phyloP scores from a whole-genome alignment of 2,113 vertebrate genomes.

The Epinephelus lanceolatus region DNA sequence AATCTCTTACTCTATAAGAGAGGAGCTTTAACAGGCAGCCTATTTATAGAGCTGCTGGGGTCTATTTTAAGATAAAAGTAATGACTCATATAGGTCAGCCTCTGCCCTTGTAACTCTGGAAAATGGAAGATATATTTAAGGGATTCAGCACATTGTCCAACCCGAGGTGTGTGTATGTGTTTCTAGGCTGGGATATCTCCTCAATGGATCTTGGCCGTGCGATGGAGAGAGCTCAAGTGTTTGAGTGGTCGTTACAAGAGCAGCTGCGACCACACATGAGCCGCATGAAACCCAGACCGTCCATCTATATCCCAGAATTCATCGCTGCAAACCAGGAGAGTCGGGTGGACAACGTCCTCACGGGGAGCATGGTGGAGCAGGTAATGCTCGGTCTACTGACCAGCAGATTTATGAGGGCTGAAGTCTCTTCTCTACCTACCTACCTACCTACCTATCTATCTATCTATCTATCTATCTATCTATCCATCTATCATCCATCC shows the following conservation, averaged over 20 bases:
- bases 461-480: too few species aligned
- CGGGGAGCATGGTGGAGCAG: conserved; percentile 90
- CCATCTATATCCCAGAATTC: conserved; percentile 93
- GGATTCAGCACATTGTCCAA: not conserved
- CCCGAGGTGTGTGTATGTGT: not conserved
- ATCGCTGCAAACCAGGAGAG: conserved; percentile 94
- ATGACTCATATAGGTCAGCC: not conserved
- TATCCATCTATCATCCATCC: too few species aligned
- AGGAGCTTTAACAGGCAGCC: not conserved
- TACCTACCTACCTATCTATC: too few species aligned
- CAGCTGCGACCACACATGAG: conserved; percentile 91
- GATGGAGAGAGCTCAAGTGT: conserved; percentile 91
- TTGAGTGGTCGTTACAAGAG: conserved; percentile 94
- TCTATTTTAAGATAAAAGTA: not conserved
- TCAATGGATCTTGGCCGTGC: conserved; percentile 91
- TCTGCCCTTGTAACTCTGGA: not conserved
- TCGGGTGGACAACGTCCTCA: conserved; percentile 90
- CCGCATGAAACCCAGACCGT: conserved; percentile 89
- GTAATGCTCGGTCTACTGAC: conserved; percentile 64
- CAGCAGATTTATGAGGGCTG: too few species aligned
- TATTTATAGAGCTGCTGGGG: conserved; percentile 15
- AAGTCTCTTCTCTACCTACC: too few species aligned
- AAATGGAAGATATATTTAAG: not conserved
- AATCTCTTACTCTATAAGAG: not conserved
- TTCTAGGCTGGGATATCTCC: conserved; percentile 96